Conservation (phyloP, 2,888 invertebrate species). For the Onchidella celtica region DNA sequence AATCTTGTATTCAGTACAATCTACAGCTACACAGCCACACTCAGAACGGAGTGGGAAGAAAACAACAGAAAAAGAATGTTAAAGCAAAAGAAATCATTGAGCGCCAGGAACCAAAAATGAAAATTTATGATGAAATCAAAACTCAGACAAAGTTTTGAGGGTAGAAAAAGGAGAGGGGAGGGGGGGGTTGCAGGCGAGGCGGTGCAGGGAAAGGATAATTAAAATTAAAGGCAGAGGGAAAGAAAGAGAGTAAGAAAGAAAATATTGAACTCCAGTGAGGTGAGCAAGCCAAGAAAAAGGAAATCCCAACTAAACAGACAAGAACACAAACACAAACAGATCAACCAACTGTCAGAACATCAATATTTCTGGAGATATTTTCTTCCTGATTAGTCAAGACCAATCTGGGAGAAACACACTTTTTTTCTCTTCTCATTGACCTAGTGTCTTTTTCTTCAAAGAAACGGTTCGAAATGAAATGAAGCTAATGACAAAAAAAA, state of each 20-base stretch:
- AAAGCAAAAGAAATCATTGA: background rate
- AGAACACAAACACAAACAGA: background rate
- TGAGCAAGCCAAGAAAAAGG: background rate
- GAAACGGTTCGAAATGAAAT: no score
- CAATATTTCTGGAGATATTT: no score
- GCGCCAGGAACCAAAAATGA: background rate
- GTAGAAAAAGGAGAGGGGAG: conserved; percentile 1
- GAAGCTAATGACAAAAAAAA: no score
- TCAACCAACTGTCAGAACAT: no score
- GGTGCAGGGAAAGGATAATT: conserved; percentile 6
- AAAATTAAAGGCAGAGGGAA: background rate
- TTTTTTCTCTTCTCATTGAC: no score
- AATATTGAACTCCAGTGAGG: no score
- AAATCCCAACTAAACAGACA: background rate
- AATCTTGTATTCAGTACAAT: no score
- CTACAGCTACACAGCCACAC: no score
- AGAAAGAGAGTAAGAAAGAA: conserved; percentile 27
- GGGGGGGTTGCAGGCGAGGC: conserved; percentile 13
- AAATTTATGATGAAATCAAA: background rate
- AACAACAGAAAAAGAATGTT: background rate
- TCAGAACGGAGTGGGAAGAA: no score
- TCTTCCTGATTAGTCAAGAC: no score
- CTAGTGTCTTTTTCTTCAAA: no score
- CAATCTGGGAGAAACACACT: no score
- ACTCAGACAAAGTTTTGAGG: background rate